Evolutionary conservation across 2,113 vertebrate genomes (phyloP).

Genomic region (Eleginops maclovinus): DNA sequence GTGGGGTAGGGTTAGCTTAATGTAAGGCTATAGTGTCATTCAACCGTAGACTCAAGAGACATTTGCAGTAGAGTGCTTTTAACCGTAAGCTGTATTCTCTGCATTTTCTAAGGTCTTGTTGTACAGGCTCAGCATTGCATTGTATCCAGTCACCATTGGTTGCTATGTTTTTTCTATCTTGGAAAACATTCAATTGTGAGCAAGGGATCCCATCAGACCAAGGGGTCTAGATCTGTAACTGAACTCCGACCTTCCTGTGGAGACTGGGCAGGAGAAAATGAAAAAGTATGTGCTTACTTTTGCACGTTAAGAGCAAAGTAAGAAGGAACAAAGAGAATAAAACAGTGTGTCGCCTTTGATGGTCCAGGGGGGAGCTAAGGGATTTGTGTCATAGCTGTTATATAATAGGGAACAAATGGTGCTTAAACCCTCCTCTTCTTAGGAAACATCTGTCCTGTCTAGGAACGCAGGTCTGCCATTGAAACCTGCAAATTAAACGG

Average conservation of each 20-base stretch:
- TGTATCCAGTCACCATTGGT: constrained; percentile 4
- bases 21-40: constrained; percentile 47
- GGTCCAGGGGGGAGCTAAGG: background rate
- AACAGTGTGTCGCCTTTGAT: background rate
- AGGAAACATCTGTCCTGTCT: no score
- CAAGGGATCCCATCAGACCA: background rate
- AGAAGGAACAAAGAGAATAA: background rate
- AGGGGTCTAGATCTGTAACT: background rate
- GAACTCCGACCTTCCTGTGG: background rate
- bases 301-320: background rate
- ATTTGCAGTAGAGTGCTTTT: constrained; percentile 30
- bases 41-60: constrained; percentile 40
- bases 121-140: background rate
- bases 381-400: background rate
- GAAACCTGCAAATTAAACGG: no score
- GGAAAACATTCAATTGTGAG: background rate
- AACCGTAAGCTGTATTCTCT: constrained; percentile 9
- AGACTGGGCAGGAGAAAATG: background rate
- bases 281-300: background rate
- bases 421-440: background rate
- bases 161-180: background rate
- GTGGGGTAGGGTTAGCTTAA: constrained; percentile 1
- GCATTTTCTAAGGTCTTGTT: background rate
- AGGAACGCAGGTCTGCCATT: no score
- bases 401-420: background rate